Evolutionary conservation across 2,113 vertebrate species (phyloP).

Genomic region (Pycnonotus jocosus): DNA sequence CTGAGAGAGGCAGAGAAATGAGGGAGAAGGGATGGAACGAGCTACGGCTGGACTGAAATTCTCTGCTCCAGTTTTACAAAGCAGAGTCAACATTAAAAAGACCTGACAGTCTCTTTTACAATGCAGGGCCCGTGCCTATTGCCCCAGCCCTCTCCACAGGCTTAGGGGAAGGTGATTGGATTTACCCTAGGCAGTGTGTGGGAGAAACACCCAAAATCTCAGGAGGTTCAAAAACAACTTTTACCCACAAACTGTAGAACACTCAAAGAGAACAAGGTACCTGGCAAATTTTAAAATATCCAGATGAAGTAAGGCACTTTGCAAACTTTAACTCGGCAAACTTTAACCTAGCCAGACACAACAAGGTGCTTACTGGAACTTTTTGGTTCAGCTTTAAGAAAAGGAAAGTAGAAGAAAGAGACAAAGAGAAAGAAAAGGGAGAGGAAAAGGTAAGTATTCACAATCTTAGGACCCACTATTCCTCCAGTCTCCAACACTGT

Average conservation of each 20-base stretch:
- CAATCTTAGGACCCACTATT: not conserved
- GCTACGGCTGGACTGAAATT: not conserved
- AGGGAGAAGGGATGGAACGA: not conserved
- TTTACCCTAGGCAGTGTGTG: not conserved
- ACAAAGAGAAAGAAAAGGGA: not conserved
- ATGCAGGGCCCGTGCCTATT: fast-evolving
- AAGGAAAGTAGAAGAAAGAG: not conserved
- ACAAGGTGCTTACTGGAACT: not conserved
- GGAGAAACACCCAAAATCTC: not conserved
- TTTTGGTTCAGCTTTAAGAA: not conserved
- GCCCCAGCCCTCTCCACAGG: not conserved
- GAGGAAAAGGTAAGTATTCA: not conserved
- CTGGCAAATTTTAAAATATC: not conserved
- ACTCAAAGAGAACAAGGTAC: not conserved
- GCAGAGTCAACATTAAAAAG: not conserved
- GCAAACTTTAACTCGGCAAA: not conserved
- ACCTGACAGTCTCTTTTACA: not conserved
- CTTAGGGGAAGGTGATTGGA: not conserved
- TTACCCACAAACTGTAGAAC: not conserved
- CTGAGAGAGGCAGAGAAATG: not conserved
- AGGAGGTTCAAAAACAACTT: not conserved
- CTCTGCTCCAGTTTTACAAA: not conserved
- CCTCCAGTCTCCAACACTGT: not conserved
- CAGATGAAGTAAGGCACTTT: not conserved
- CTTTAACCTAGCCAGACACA: not conserved